Conservation (phyloP, 2,797 vertebrate genomes). For the Pelobates cultripes region DNA sequence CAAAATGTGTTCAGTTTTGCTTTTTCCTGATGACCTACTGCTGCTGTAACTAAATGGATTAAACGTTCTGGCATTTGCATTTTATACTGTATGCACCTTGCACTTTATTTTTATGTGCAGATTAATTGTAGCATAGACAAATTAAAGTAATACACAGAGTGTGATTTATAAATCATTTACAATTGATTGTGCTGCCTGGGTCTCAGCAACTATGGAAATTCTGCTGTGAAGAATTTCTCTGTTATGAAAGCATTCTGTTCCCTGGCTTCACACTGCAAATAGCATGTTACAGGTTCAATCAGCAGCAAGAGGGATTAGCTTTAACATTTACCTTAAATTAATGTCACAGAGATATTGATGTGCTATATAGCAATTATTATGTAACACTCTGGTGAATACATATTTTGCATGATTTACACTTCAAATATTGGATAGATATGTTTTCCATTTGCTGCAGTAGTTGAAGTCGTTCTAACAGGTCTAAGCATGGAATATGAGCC, state of each 20-base stretch:
- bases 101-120: conserved; percentile 39
- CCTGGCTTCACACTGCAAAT: conserved; percentile 10
- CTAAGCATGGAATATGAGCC: no score
- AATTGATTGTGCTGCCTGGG: conserved; percentile 36
- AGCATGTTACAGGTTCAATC: conserved; percentile 26
- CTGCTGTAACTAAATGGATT: conserved; percentile 43
- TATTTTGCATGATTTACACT: conserved; percentile 29
- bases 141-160: conserved; percentile 34
- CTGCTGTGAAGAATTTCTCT: conserved; percentile 27
- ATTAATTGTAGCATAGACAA: conserved; percentile 24
- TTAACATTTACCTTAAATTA: conserved; percentile 38
- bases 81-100: conserved; percentile 7
- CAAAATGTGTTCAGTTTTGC: conserved; percentile 3
- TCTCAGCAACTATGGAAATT: conserved; percentile 30
- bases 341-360: conserved; percentile 45
- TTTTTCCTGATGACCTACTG: conserved; percentile 13
- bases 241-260: conserved; percentile 30
- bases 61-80: conserved; percentile 35
- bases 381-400: conserved; percentile 24
- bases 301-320: conserved; percentile 30
- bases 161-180: conserved; percentile 42
- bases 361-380: conserved; percentile 36
- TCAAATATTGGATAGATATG: conserved; percentile 11
- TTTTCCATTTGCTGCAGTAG: conserved; percentile 3
- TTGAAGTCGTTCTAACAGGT: background rate